Percentiles rank a stretch among this genome's conserved stretches.
These are phyloP conservation scores for Heliconius congener DNA, from an alignment of 1,140 invertebrate genomes.

Conservation along the genomic window DNA sequence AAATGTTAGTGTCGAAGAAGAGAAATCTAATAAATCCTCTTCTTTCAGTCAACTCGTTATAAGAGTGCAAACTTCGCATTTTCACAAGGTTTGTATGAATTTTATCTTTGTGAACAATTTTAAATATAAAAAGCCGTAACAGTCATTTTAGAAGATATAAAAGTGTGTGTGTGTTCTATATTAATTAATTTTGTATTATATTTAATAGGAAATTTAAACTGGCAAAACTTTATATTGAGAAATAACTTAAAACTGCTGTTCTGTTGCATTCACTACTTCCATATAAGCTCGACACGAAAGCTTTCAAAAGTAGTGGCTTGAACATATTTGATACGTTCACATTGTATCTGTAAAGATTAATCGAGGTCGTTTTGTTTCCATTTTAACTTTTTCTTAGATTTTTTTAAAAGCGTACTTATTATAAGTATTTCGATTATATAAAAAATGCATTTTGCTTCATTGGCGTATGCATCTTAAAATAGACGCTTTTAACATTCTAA, in stretches of 20 bases:
- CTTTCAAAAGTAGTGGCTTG: not conserved
- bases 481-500: no score
- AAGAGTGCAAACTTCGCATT: constrained; percentile 73
- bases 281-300: not conserved
- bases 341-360: constrained; percentile 5
- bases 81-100: constrained; percentile 62
- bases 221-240: not conserved
- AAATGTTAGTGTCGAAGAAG: constrained; percentile 72
- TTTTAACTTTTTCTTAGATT: not conserved
- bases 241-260: not conserved
- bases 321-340: not conserved
- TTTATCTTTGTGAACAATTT: not conserved
- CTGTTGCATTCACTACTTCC: not conserved
- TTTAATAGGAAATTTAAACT: not conserved
- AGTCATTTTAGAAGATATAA: not conserved
- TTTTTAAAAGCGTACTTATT: not conserved
- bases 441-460: not conserved
- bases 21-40: constrained; percentile 76
- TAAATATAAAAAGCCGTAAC: not conserved
- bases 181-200: not conserved
- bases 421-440: not conserved
- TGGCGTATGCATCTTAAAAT: no score
- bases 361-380: not conserved
- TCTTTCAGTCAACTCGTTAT: constrained; percentile 75
- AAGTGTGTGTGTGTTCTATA: no score